These are phyloP conservation scores for Paracanthobrama guichenoti DNA, from an alignment of 2,113 vertebrate genomes.

Conservation along the genomic window DNA sequence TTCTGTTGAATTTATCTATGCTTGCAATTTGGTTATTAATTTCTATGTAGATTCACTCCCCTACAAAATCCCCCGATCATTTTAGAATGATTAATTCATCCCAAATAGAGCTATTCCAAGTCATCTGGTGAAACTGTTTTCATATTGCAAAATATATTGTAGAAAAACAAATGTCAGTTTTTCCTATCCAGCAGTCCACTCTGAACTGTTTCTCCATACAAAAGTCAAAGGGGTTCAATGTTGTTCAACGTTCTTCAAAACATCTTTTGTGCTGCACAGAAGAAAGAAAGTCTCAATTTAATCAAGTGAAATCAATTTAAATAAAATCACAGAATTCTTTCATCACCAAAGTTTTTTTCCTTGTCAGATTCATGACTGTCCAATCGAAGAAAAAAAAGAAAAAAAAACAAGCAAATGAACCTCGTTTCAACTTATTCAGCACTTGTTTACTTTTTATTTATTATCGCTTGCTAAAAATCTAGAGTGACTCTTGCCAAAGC, in stretches of 20 bases:
- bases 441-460: conserved; percentile 17
- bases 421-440: conserved; percentile 5
- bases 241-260: not conserved
- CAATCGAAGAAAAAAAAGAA: not conserved
- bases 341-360: not conserved
- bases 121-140: no score
- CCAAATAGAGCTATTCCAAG: no score
- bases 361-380: not conserved
- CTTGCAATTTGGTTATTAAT: no score
- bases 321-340: not conserved
- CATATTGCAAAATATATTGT: no score
- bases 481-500: conserved; percentile 15
- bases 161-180: no score
- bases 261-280: not conserved
- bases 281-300: not conserved
- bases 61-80: no score
- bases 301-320: not conserved
- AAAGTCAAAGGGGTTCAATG: not conserved
- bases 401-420: conserved; percentile 11
- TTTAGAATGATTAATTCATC: no score
- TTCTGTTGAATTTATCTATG: no score
- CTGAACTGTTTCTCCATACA: not conserved
- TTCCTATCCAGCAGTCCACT: not conserved
- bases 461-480: conserved; percentile 28
- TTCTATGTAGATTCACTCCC: no score